phyloP scores from a whole-genome alignment of 37 sponge, comb jelly and placozoan genomes.

The Ianthella basta region DNA sequence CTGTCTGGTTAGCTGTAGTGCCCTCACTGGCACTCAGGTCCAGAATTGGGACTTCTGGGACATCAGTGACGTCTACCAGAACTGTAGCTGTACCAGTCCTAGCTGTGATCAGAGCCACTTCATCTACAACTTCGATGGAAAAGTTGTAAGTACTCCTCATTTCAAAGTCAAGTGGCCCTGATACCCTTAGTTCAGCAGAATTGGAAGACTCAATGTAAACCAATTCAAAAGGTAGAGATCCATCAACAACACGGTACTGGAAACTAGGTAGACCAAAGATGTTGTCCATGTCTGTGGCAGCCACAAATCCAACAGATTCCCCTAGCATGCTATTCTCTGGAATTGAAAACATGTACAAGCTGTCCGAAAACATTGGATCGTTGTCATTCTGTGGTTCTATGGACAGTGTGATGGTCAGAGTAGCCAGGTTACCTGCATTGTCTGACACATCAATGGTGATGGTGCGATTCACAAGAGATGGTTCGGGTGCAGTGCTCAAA shows the following conservation, averaged over 20 bases:
- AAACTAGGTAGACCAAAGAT: not conserved
- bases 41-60: slow-evolving; percentile 49
- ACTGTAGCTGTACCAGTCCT: slow-evolving; percentile 41
- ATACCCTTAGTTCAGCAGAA: not conserved
- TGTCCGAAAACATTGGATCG: slow-evolving; percentile 51
- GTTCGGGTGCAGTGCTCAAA: slow-evolving; percentile 49
- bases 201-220: not conserved
- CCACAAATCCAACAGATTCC: slow-evolving; percentile 35
- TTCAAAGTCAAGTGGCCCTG: slow-evolving; percentile 54
- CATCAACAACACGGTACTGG: not conserved
- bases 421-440: slow-evolving; percentile 18
- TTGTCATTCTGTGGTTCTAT: slow-evolving; percentile 62
- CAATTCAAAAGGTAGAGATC: slow-evolving; percentile 1
- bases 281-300: slow-evolving; percentile 55
- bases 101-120: not conserved
- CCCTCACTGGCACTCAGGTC: slow-evolving; percentile 34
- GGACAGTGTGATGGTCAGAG: slow-evolving; percentile 11
- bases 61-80: slow-evolving; percentile 32
- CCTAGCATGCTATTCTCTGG: slow-evolving; percentile 27
- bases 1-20: slow-evolving; percentile 9
- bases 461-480: slow-evolving; percentile 33
- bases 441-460: slow-evolving; percentile 56
- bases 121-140: slow-evolving; percentile 40
- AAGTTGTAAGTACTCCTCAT: slow-evolving; percentile 12
- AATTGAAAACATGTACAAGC: slow-evolving; percentile 42